Base-by-base conservation (phyloP, 2,888 invertebrate species). In the Leptinotarsa juncta region DNA sequence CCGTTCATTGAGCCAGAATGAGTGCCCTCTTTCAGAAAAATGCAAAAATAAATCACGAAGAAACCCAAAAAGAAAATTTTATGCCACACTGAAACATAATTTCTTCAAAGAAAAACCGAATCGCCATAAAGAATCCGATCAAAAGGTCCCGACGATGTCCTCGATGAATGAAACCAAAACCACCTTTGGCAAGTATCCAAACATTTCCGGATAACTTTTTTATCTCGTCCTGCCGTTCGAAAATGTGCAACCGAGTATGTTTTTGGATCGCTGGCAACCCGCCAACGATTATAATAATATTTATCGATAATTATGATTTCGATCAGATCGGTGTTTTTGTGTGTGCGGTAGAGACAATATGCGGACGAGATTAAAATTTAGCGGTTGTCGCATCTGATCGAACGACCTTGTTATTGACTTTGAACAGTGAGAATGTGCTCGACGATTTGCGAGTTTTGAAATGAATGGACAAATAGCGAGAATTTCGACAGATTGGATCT, bases 211-310 rank as follows among this genome's bases (percentile, higher is more conserved):
- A 53, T 53, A 18, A 53, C 53, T 53, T 18, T 53, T 53, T 53
- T 18, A 53, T 60, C 60, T 15, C 15, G 20, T 60, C 4, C 60
- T 20, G 14, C 60, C 26, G 26, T 4, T 60, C 60, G 60, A 60
- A 60, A 42, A 60, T 60, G 23, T 60, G 60, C 60, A 60, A 60
- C 15, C 60, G 15, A 23, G 23, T 15, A 26, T 60, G 26, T 60
- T 60, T 60, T 20, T 23, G 60, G 5, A 60, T 20, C 26, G 20
- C 16, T 60, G 60, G 60, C 60, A 15, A 23, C 3, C 15, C 60
- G 60, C 60, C 60, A 60, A 60, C 26, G 15, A 60, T 60, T 20
- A 14, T 23, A 60, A 60, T 60, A 60, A 60, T 60, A 60, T 60
- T 60, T 60, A 60, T 60, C 60, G 60, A 60, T 60, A 60, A 26